A percentile compares a stretch with the other conserved stretches of the same genome.
Conservation (phyloP, 2,113 vertebrate species). For the Synodontis membranacea region DNA sequence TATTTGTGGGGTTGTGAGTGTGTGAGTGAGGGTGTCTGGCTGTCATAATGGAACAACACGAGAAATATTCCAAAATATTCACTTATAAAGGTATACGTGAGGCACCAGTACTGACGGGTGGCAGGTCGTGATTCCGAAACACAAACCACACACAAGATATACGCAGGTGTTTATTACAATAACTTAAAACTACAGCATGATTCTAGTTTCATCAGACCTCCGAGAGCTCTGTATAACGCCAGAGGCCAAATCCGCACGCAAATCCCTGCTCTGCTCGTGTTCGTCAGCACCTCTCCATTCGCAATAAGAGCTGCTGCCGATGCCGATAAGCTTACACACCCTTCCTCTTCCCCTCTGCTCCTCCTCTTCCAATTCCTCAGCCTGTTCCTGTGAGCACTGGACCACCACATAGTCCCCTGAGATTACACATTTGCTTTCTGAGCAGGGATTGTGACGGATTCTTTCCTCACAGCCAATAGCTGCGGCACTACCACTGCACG, state of each 20-base stretch:
- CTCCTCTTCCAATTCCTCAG: constrained; percentile 1
- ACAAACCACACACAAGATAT: background rate
- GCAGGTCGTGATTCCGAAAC: background rate
- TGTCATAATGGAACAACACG: background rate
- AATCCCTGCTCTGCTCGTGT: background rate
- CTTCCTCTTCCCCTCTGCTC: background rate
- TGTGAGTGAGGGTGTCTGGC: background rate
- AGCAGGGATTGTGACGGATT: constrained; percentile 20
- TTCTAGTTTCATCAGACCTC: background rate
- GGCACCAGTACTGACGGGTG: background rate
- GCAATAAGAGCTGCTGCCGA: constrained; percentile 38
- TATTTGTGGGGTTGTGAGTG: background rate
- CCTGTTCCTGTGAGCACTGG: constrained; percentile 34
- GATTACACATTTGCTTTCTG: constrained; percentile 55
- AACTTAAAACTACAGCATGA: background rate
- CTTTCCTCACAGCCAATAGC: background rate
- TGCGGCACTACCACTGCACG: background rate
- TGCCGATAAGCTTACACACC: constrained; percentile 44
- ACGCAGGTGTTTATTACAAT: background rate
- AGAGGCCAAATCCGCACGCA: constrained; percentile 16
- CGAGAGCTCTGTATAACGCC: background rate
- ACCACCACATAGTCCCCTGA: constrained; percentile 39
- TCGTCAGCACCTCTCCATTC: constrained; percentile 5
- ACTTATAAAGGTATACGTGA: background rate
- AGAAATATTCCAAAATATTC: background rate